Conservation (phyloP, 2,797 vertebrate species). For the Megaceryle alcyon region DNA sequence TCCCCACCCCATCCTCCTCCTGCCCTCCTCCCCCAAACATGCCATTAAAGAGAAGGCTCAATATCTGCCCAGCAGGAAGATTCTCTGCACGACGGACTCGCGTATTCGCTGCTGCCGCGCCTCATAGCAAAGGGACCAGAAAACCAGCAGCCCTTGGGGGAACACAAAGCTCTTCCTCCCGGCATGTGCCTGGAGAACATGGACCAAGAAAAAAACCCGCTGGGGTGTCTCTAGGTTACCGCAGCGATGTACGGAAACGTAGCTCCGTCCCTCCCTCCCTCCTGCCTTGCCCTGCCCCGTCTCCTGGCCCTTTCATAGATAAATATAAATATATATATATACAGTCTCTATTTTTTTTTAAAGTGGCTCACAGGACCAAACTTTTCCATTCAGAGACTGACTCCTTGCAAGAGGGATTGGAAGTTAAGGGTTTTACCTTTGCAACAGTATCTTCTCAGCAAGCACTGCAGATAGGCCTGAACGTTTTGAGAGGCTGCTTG, state of each 20-base stretch:
- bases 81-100: constrained; percentile 29
- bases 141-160: constrained; percentile 19
- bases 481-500: background rate
- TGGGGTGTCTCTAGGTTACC: constrained; percentile 20
- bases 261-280: background rate
- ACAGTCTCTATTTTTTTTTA: constrained; percentile 71
- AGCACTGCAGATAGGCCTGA: constrained; percentile 35
- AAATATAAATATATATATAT: constrained; percentile 65
- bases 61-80: constrained; percentile 51
- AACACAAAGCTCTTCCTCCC: background rate
- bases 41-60: constrained; percentile 44
- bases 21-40: constrained; percentile 27
- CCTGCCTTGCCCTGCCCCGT: background rate
- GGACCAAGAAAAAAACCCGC: constrained; percentile 38
- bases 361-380: constrained; percentile 79
- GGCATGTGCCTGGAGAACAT: constrained; percentile 11
- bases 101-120: constrained; percentile 37
- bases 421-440: constrained; percentile 39
- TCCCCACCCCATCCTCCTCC: no score
- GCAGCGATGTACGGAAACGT: constrained; percentile 15
- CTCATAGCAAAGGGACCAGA: constrained; percentile 54
- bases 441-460: constrained; percentile 39
- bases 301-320: constrained; percentile 58
- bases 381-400: constrained; percentile 68
- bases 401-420: constrained; percentile 39